Conservation (phyloP, 2,113 vertebrate species). For the Lucifuga dentata region DNA sequence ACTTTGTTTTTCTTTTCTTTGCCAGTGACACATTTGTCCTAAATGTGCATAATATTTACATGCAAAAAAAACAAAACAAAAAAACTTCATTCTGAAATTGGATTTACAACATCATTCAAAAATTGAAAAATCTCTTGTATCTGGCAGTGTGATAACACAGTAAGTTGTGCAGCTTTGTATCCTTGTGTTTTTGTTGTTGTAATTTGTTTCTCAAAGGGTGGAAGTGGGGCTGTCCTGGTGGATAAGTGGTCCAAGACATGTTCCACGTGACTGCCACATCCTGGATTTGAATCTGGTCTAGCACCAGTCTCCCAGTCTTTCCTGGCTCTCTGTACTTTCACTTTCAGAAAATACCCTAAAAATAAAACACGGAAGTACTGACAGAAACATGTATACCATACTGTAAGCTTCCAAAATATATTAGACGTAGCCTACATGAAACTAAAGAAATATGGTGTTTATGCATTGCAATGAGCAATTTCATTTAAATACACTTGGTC, state of each 20-base stretch:
- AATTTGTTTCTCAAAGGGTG: neutral
- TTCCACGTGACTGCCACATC: neutral
- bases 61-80: neutral
- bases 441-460: too few relatives aligned
- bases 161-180: too few relatives aligned
- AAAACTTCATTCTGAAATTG: neutral
- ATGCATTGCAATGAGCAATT: too few relatives aligned
- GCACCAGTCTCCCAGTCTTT: slow-evolving; percentile 19
- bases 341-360: slow-evolving; percentile 24
- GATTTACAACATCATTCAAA: too few relatives aligned
- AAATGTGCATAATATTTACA: too few relatives aligned
- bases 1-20: too few relatives aligned
- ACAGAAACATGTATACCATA: too few relatives aligned
- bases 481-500: neutral
- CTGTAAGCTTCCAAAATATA: too few relatives aligned
- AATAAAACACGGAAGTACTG: neutral
- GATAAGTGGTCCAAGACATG: neutral
- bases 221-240: neutral
- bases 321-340: slow-evolving; percentile 35
- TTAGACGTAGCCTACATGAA: too few relatives aligned
- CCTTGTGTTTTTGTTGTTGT: too few relatives aligned
- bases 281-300: slow-evolving; percentile 5
- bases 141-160: too few relatives aligned
- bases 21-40: neutral
- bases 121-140: too few relatives aligned